Percentiles rank a stretch among this genome's conserved stretches.
These are phyloP conservation scores for Vombatus ursinus DNA, from an alignment of 2,113 vertebrate genomes.

Conservation along the genomic window DNA sequence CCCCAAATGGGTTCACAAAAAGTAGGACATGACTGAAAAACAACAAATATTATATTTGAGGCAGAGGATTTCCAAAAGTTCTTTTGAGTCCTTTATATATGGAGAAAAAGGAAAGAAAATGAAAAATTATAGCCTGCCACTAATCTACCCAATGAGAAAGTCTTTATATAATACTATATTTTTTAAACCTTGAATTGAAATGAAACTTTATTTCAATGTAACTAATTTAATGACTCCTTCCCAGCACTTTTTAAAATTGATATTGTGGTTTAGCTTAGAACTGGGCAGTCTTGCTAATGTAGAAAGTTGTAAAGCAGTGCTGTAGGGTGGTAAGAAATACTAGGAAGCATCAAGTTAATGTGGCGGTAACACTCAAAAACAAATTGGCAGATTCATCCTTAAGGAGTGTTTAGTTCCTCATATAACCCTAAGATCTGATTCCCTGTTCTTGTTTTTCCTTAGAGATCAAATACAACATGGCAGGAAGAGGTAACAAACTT, in stretches of 20 bases:
- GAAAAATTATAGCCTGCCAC: too few species aligned
- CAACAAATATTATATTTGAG: too few species aligned
- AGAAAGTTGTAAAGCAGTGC: background rate
- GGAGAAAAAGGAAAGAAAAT: too few species aligned
- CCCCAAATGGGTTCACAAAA: too few species aligned
- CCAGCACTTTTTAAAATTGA: background rate
- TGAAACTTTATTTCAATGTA: background rate
- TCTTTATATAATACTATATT: background rate
- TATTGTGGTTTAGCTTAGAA: background rate
- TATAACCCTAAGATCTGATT: background rate
- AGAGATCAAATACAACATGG: background rate
- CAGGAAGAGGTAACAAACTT: background rate
- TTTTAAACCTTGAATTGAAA: background rate
- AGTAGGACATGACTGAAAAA: too few species aligned
- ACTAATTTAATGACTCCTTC: background rate
- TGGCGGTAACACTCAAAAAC: background rate
- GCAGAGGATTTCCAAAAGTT: too few species aligned
- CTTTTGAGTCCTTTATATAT: too few species aligned
- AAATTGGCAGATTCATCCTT: background rate
- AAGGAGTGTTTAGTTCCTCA: background rate
- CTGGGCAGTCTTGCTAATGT: background rate
- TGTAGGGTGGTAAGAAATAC: background rate
- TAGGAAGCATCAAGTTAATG: background rate
- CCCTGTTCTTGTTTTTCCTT: background rate
- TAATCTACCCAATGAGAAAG: too few species aligned